Conservation (phyloP, 2,888 invertebrate species). For the Bombylius major region DNA sequence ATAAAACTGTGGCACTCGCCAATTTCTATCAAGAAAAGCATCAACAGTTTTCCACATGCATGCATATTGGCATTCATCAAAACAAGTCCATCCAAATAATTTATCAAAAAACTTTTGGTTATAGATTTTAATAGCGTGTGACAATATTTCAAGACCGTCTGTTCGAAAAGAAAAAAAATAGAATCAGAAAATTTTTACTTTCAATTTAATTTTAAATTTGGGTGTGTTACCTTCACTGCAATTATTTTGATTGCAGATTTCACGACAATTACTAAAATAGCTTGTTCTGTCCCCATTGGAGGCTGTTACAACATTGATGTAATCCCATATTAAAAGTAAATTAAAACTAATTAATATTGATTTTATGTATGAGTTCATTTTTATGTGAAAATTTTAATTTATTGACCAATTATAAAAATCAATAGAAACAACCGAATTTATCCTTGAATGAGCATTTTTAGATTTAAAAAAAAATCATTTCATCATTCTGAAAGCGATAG, state of each 20-base stretch:
- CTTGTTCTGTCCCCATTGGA: conserved; percentile 41
- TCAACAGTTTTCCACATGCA: conserved; percentile 91
- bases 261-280: conserved; percentile 39
- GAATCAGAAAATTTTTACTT: background rate
- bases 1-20: conserved; percentile 79
- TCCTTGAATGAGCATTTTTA: no score
- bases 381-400: no score
- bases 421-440: no score
- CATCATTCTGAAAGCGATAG: no score
- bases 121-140: conserved; percentile 28
- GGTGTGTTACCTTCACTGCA: conserved; percentile 34
- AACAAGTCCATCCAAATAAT: conserved; percentile 63
- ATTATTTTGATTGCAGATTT: conserved; percentile 36
- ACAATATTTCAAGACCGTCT: conserved; percentile 31
- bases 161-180: background rate
- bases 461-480: no score
- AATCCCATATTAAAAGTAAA: background rate
- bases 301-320: conserved; percentile 1
- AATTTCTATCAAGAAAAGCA: conserved; percentile 54
- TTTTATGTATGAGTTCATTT: no score
- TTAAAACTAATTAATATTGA: no score
- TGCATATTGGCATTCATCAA: conserved; percentile 74
- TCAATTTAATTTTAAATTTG: background rate
- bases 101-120: conserved; percentile 32
- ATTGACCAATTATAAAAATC: no score